Evolutionary conservation across 2,797 vertebrate genomes (phyloP).

Genomic region (Sarcoramphus papa): DNA sequence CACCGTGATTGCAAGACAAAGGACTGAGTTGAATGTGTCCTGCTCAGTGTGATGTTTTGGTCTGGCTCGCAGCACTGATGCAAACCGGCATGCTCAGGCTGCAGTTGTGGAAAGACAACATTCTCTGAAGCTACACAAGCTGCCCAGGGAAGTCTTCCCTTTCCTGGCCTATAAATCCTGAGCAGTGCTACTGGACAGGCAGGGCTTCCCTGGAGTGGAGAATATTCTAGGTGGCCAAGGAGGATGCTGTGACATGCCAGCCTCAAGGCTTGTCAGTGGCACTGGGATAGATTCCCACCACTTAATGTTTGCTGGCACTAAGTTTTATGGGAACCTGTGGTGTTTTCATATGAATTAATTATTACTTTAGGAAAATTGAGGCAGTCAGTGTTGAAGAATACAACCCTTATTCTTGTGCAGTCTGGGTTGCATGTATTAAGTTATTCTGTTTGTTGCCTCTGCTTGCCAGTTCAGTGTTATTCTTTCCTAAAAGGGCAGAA

Average conservation of each 20-base stretch:
- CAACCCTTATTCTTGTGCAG: not conserved
- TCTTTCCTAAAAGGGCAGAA: not conserved
- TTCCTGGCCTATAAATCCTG: not conserved
- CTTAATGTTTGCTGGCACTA: not conserved
- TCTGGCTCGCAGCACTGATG: accelerated
- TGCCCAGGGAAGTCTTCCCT: not conserved
- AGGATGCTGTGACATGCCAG: not conserved
- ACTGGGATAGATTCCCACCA: not conserved
- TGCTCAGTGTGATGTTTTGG: not conserved
- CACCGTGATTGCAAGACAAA: not conserved
- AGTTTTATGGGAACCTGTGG: not conserved
- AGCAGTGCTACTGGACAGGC: accelerated
- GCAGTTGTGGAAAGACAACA: not conserved
- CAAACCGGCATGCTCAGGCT: not conserved
- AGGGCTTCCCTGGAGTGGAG: not conserved
- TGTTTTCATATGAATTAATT: not conserved
- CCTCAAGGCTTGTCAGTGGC: not conserved
- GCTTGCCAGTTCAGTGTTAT: not conserved
- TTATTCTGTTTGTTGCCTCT: not conserved
- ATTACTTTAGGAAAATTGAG: not conserved
- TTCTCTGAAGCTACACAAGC: not conserved
- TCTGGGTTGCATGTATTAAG: not conserved
- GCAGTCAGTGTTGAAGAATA: not conserved
- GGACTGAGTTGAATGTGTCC: not conserved
- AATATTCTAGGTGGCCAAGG: not conserved